Conservation (phyloP, 2,113 vertebrate species). For the Stegostoma tigrinum region DNA sequence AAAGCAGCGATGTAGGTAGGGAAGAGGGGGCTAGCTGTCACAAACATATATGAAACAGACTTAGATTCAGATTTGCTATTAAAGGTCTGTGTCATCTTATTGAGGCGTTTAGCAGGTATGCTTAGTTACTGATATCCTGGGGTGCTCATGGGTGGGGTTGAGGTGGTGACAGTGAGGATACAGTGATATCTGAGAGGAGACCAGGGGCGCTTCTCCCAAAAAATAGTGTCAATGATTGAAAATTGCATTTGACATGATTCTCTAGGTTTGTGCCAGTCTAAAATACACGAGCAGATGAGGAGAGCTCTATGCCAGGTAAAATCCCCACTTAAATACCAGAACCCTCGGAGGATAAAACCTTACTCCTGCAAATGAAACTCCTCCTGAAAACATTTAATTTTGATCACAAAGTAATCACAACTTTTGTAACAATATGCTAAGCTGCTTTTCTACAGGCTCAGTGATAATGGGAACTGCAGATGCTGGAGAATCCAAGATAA, state of each 20-base stretch:
- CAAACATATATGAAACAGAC: neutral
- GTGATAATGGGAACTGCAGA: too few species aligned
- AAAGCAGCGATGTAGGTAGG: neutral
- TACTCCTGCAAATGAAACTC: neutral
- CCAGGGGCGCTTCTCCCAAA: neutral
- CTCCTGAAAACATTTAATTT: neutral
- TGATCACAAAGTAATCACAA: neutral
- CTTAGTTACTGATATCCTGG: neutral
- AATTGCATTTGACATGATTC: neutral
- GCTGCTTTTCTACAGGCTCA: neutral
- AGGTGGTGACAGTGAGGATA: too few species aligned
- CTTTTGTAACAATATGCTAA: neutral
- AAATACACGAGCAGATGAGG: neutral
- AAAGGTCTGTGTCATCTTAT: neutral
- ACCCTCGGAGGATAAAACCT: neutral
- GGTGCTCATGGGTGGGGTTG: neutral
- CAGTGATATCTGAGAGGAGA: neutral
- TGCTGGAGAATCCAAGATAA: too few species aligned
- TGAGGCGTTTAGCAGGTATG: neutral
- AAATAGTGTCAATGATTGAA: neutral
- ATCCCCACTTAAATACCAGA: neutral
- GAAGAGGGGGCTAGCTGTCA: neutral
- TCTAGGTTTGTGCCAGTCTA: neutral
- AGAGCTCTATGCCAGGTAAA: neutral
- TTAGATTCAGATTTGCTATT: conserved; percentile 2